Evolutionary conservation across 2,113 vertebrate genomes (phyloP), one percentile per base, ranked within the genome.

Genomic region (Rhabdomys dilectus): DNA sequence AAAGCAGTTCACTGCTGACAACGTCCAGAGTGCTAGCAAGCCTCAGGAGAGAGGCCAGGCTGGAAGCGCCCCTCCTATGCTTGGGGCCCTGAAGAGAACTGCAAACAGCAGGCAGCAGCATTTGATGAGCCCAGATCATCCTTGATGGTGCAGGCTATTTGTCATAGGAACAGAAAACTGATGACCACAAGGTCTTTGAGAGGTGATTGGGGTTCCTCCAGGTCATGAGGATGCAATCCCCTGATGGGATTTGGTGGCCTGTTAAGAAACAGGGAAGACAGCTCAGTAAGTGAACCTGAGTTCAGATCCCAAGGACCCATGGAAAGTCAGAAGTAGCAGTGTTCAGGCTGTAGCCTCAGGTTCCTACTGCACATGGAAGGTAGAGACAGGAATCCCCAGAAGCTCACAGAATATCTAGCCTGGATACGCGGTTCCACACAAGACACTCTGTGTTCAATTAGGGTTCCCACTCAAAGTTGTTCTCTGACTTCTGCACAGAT

Each of bases 41-140:
- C 15, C 73, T 24, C 1, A 31, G 75, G 39, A 24, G 36, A 72
- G 31, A 5, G 45, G 48, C 5, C 10, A 4, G 62, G 48, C 75
- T 60, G 60, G 58, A 91, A 42, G 58, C 1, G 1, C 21, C 21
- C 29, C 60, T 26, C 66, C 12, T 26, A 24, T 7, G 1, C 19
- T 8, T 22, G 53, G 3, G 10, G 29, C 29, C 7, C 31, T 10
- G 12, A 21, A 17, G 1, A 66, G 42, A 0, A 29, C 15, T 1
- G 48, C 51, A 39, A 39, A 29, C 0, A 0, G 81, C 48, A 26
- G 7, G 36, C 21, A 66, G 26, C 10, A 5, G 39, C 15, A 24
- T 60, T 72, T 39, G n/a, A 91, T 15, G 53, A n/a, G 15, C 34
- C 53, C 62, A 90, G 26, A 51, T 51, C 17, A 16, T 70, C 66